Evolutionary conservation across 2,888 invertebrate genomes (phyloP).

Genomic region (Drosophila lutescens): DNA sequence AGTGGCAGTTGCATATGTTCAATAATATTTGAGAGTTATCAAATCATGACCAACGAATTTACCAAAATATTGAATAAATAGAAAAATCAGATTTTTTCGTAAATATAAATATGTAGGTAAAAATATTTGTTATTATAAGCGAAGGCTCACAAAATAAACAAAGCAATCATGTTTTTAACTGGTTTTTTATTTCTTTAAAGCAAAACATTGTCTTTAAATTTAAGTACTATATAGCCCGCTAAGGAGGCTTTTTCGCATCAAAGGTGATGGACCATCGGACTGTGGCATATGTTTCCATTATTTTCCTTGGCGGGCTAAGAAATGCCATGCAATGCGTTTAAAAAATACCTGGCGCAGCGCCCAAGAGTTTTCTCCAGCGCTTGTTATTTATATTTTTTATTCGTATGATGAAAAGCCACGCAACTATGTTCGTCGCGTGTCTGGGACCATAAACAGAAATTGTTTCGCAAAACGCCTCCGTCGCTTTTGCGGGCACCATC

Average conservation of each 20-base stretch:
- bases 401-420: constrained; percentile 65
- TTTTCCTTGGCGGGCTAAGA: constrained; percentile 3
- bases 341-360: constrained; percentile 15
- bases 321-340: constrained; percentile 26
- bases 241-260: background rate
- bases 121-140: too few relatives aligned
- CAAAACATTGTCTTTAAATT: too few relatives aligned
- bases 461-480: constrained; percentile 80
- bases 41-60: background rate
- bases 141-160: too few relatives aligned
- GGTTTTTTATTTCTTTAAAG: too few relatives aligned
- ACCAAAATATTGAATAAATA: too few relatives aligned
- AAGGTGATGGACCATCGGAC: constrained; percentile 35
- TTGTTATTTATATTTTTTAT: constrained; percentile 40
- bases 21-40: background rate
- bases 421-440: constrained; percentile 71
- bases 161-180: too few relatives aligned
- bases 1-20: background rate
- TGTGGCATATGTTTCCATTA: constrained; percentile 21
- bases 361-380: constrained; percentile 36
- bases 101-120: too few relatives aligned
- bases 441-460: constrained; percentile 78
- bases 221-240: background rate
- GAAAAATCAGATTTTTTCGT: too few relatives aligned
- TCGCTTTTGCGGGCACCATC: constrained; percentile 72